These are phyloP conservation scores for Petrocephalus schoutedeni DNA, from an alignment of 2,797 vertebrate genomes.

Conservation along the genomic window DNA sequence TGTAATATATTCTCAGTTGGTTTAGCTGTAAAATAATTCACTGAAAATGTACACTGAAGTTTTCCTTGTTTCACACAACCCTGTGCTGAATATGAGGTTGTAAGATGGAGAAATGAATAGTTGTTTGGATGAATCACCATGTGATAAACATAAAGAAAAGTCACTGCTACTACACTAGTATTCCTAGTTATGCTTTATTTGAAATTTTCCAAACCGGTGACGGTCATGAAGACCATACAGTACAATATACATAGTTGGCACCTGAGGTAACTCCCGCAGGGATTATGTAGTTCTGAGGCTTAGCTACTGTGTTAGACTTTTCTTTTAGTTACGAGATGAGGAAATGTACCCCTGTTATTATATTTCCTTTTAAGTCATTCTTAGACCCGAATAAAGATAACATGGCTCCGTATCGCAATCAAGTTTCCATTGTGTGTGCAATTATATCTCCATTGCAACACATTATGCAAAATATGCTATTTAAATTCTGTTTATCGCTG, in stretches of 20 bases:
- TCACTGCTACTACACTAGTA: not conserved
- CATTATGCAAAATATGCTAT: not conserved
- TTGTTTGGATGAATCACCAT: not conserved
- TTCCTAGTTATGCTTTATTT: not conserved
- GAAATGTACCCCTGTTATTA: not conserved
- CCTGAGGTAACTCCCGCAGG: not conserved
- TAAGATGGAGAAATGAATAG: not conserved
- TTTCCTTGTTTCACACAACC: not conserved
- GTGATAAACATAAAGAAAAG: not conserved
- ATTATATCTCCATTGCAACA: not conserved
- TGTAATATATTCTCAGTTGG: too few species aligned
- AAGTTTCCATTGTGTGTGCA: not conserved
- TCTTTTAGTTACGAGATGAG: too few species aligned
- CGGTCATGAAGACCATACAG: not conserved
- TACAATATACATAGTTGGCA: not conserved
- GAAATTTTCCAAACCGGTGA: not conserved
- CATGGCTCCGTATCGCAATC: not conserved
- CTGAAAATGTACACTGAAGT: not conserved
- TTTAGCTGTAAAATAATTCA: not conserved
- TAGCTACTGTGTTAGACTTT: not conserved
- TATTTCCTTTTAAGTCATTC: not conserved
- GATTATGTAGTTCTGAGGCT: not conserved
- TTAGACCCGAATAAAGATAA: not conserved
- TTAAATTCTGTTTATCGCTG: not conserved
- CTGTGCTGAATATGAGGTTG: not conserved